Conservation (phyloP, 2,888 invertebrate genomes). For the Amiota minor region DNA sequence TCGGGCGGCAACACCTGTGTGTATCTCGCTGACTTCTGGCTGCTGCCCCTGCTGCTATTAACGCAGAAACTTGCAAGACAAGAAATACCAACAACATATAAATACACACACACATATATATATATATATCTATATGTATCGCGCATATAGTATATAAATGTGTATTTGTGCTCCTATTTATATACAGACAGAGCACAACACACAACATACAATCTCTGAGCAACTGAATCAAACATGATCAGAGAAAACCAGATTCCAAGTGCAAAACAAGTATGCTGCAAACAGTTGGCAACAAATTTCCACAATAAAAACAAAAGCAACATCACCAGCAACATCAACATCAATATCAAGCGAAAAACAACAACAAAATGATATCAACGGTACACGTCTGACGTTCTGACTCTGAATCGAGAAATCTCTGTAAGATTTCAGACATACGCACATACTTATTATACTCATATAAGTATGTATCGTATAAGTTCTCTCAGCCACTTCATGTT, state of each 20-base stretch:
- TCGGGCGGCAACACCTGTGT: slow-evolving; percentile 40
- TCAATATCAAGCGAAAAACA: background rate
- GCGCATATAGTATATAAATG: slow-evolving; percentile 2
- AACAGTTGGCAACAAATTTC: slow-evolving; percentile 48
- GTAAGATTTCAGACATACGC: background rate
- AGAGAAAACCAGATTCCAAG: slow-evolving; percentile 57
- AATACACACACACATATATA: slow-evolving; percentile 1
- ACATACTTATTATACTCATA: background rate
- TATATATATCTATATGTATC: slow-evolving; percentile 1
- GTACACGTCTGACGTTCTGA: background rate
- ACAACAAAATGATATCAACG: slow-evolving; percentile 11
- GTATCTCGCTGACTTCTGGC: slow-evolving; percentile 38
- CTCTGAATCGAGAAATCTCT: background rate
- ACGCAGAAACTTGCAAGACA: slow-evolving; percentile 49
- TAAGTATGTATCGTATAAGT: slow-evolving; percentile 29
- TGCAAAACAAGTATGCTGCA: slow-evolving; percentile 35
- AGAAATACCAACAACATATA: slow-evolving; percentile 41
- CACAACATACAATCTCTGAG: background rate
- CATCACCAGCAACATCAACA: background rate
- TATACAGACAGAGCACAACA: slow-evolving; percentile 24
- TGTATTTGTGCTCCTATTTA: background rate
- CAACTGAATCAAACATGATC: slow-evolving; percentile 41
- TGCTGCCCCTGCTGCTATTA: slow-evolving; percentile 11
- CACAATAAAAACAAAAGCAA: slow-evolving; percentile 46
- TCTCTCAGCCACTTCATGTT: slow-evolving; percentile 12